Evolutionary conservation across 35 echinoderm and acorn worm genomes (phyloP).

Genomic region (Anneissia japonica): DNA sequence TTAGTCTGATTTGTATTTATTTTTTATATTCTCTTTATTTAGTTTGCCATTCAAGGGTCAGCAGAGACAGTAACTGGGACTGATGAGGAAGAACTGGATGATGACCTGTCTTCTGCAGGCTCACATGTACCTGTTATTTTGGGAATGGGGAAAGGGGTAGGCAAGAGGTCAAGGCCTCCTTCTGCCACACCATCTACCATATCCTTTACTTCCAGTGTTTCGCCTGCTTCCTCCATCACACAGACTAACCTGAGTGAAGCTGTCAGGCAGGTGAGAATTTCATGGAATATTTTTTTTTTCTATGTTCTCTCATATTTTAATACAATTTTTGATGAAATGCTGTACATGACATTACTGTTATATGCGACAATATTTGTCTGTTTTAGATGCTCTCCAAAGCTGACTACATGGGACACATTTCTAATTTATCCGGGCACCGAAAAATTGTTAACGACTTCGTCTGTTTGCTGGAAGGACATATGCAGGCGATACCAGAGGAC

Average conservation of each 20-base stretch:
- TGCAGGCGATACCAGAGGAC: conserved; percentile 54
- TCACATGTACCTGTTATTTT: background rate
- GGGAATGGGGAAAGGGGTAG: background rate
- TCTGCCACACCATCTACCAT: conserved; percentile 35
- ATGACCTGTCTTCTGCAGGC: background rate
- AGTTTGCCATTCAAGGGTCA: too few species aligned
- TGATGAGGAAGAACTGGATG: too few species aligned
- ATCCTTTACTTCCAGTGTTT: conserved; percentile 16
- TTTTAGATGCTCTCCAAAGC: conserved; percentile 63
- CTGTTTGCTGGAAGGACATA: conserved; percentile 55
- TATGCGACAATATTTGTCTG: conserved; percentile 42
- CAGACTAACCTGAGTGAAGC: conserved; percentile 44
- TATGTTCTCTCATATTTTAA: background rate
- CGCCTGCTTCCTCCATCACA: too few species aligned
- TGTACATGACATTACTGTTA: background rate
- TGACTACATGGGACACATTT: conserved; percentile 29
- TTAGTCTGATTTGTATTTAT: too few species aligned
- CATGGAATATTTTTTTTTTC: background rate
- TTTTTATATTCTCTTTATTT: too few species aligned
- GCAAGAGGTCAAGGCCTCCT: background rate
- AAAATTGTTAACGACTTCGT: conserved; percentile 45
- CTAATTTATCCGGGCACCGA: conserved; percentile 27
- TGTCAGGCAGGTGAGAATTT: conserved; percentile 17
- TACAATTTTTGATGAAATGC: background rate
- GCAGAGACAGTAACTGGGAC: too few species aligned